phyloP scores from a whole-genome alignment of 2,113 vertebrate species.

The Cephalopterus ornatus region DNA sequence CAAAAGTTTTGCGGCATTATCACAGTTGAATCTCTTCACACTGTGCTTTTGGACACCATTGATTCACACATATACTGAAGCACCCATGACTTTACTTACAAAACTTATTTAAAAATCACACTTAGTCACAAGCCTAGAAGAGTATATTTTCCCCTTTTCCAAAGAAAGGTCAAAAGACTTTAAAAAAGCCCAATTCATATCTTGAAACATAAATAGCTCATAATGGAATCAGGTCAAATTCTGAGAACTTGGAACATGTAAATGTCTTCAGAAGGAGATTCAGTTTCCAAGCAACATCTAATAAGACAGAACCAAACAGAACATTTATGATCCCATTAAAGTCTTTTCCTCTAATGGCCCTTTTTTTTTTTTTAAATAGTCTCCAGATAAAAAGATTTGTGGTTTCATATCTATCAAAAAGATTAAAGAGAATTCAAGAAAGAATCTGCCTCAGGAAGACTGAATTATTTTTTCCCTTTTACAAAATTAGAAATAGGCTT shows the following conservation, averaged over 20 bases:
- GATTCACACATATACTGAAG: not conserved
- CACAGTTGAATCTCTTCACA: not conserved
- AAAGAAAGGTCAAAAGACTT: not conserved
- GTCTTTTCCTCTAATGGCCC: not conserved
- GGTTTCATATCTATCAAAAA: not conserved
- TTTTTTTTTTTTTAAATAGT: not conserved
- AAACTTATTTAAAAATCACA: not conserved
- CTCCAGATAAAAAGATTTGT: not conserved
- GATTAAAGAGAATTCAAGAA: not conserved
- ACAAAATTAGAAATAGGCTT: not conserved
- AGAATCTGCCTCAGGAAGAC: not conserved
- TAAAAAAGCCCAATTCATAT: not conserved
- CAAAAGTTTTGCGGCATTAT: not conserved
- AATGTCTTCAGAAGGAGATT: not conserved
- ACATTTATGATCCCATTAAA: not conserved
- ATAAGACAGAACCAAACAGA: not conserved
- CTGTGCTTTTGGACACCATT: fast-evolving
- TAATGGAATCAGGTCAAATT: slow-evolving; percentile 1
- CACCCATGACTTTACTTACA: not conserved
- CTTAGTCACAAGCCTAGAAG: not conserved
- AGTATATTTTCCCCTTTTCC: not conserved
- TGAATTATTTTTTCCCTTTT: not conserved
- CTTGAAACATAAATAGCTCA: not conserved
- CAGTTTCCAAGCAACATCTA: not conserved
- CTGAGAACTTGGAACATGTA: not conserved